phyloP scores from a whole-genome alignment of 2,113 vertebrate species.

The Hippotragus niger region DNA sequence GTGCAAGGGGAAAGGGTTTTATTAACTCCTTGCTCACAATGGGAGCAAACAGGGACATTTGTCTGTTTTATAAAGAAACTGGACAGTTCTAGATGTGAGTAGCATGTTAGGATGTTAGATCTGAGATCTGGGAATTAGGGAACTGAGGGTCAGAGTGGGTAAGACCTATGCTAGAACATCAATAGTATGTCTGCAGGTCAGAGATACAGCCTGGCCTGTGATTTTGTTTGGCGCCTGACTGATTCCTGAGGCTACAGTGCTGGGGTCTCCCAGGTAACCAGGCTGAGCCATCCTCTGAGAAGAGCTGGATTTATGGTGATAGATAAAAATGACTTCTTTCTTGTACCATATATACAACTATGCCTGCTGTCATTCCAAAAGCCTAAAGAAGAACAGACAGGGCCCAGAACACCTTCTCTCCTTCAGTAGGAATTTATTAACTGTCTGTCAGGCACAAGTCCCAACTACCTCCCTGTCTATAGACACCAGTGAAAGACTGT shows the following conservation, averaged over 20 bases:
- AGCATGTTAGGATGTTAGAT: background rate
- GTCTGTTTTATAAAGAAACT: background rate
- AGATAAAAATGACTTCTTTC: background rate
- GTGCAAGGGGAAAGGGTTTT: background rate
- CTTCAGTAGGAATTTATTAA: background rate
- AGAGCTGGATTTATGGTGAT: slow-evolving; percentile 17
- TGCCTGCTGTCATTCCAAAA: background rate
- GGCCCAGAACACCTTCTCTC: background rate
- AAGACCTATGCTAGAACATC: background rate
- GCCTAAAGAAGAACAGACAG: background rate
- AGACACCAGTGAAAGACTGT: background rate
- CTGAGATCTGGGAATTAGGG: background rate
- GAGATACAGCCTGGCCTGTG: background rate
- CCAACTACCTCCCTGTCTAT: background rate
- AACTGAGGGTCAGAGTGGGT: background rate
- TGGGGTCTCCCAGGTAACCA: background rate
- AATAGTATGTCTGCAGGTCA: background rate
- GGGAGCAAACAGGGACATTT: background rate
- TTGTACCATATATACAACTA: background rate
- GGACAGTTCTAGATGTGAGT: background rate
- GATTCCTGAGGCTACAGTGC: background rate
- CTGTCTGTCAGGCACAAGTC: background rate
- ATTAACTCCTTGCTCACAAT: background rate
- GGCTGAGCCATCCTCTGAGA: background rate
- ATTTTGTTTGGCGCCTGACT: background rate